phyloP scores from a whole-genome alignment of 2,797 vertebrate species.

The Chromobotia macracanthus region DNA sequence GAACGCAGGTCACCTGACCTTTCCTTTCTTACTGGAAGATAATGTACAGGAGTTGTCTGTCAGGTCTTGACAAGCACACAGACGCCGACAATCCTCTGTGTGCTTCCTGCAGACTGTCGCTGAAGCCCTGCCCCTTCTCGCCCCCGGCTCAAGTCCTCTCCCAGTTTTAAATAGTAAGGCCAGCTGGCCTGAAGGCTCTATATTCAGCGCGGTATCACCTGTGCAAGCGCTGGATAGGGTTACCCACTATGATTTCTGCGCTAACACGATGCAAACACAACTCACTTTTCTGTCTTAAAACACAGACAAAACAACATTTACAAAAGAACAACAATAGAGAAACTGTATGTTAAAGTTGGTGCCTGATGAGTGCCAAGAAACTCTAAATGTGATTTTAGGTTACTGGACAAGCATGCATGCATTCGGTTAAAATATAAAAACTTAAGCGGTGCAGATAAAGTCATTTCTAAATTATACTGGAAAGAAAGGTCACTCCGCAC shows the following conservation, averaged over 20 bases:
- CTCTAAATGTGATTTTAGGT: not conserved
- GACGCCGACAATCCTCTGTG: slow-evolving; percentile 30
- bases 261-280: slow-evolving; percentile 46
- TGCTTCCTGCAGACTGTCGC: slow-evolving; percentile 64
- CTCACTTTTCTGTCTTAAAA: slow-evolving; percentile 38
- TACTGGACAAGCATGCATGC: not conserved
- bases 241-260: slow-evolving; percentile 67
- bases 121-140: slow-evolving; percentile 46
- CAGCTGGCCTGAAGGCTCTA: slow-evolving; percentile 78
- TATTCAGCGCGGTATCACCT: slow-evolving; percentile 81
- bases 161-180: slow-evolving; percentile 80
- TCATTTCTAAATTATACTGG: not conserved
- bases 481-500: slow-evolving; percentile 1
- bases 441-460: not conserved
- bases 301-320: slow-evolving; percentile 5
- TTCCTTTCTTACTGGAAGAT: slow-evolving; percentile 48
- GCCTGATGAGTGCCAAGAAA: not conserved
- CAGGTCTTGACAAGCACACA: slow-evolving; percentile 36
- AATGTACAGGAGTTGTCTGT: slow-evolving; percentile 37
- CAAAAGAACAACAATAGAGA: not conserved
- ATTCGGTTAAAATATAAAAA: not conserved
- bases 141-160: slow-evolving; percentile 42
- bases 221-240: slow-evolving; percentile 72
- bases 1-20: slow-evolving; percentile 41
- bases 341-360: not conserved